Evolutionary conservation across 2,797 vertebrate species (phyloP).

Genomic region (Etheostoma perlongum): DNA sequence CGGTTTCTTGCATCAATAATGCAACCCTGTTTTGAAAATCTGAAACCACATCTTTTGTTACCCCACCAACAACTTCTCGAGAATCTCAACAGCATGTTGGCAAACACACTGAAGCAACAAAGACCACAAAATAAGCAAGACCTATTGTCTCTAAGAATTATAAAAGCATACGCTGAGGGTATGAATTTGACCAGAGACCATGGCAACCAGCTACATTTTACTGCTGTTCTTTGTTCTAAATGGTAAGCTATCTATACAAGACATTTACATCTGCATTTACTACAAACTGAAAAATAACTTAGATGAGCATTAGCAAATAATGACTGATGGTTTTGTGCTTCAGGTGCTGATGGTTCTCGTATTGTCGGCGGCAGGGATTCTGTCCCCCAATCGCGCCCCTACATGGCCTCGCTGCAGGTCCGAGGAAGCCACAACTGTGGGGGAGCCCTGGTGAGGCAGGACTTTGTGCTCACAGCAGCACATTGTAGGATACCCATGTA

Average conservation of each 20-base stretch:
- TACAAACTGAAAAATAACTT: neutral
- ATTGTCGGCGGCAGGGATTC: slow-evolving; percentile 77
- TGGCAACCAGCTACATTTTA: slow-evolving; percentile 42
- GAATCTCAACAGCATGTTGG: neutral
- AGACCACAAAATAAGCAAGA: slow-evolving; percentile 28
- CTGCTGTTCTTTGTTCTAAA: slow-evolving; percentile 51
- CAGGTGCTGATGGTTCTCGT: slow-evolving; percentile 54
- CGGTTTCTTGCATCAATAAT: neutral
- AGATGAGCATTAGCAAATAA: neutral
- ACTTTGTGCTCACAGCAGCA: slow-evolving; percentile 82
- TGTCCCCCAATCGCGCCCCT: slow-evolving; percentile 71
- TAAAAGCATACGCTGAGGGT: neutral
- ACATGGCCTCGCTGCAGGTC: slow-evolving; percentile 74
- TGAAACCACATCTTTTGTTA: slow-evolving; percentile 41
- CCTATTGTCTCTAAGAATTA: neutral
- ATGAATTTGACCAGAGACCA: slow-evolving; percentile 29
- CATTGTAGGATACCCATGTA: slow-evolving; percentile 65
- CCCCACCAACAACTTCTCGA: neutral
- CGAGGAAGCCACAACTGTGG: slow-evolving; percentile 62
- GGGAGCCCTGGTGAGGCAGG: slow-evolving; percentile 68
- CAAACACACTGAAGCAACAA: slow-evolving; percentile 49
- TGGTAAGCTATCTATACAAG: slow-evolving; percentile 49
- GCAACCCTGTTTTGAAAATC: slow-evolving; percentile 49
- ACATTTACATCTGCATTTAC: neutral
- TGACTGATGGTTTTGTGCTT: slow-evolving; percentile 21